These are phyloP conservation scores for Lithosia quadra DNA, from an alignment of 2,888 invertebrate genomes.

Conservation along the genomic window DNA sequence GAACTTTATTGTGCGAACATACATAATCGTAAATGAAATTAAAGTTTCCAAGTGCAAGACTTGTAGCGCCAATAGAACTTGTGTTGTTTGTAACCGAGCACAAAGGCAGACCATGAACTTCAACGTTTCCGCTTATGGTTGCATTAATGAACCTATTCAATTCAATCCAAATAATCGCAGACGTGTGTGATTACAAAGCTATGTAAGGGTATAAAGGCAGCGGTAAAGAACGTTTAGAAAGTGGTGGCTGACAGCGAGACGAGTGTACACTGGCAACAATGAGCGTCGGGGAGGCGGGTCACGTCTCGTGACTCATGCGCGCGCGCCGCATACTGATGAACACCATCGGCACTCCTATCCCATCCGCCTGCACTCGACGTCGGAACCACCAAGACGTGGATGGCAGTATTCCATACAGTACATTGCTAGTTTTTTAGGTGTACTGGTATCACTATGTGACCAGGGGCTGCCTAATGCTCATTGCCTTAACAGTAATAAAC, in stretches of 20 bases:
- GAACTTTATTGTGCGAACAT: not conserved
- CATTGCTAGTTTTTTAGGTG: constrained; percentile 37
- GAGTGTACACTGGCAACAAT: constrained; percentile 61
- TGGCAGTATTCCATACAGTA: constrained; percentile 46
- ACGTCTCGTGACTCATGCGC: constrained; percentile 70
- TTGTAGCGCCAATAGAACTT: constrained; percentile 11
- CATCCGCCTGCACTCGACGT: constrained; percentile 41
- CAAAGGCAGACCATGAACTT: constrained; percentile 16
- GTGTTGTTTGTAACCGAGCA: constrained; percentile 9
- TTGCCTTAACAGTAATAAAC: constrained; percentile 11
- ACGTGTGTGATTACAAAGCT: constrained; percentile 54
- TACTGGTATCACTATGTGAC: constrained; percentile 22
- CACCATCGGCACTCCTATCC: constrained; percentile 54
- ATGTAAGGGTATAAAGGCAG: constrained; percentile 58
- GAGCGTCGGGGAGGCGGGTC: constrained; percentile 68
- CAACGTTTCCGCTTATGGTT: constrained; percentile 29
- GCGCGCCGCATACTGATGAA: constrained; percentile 77
- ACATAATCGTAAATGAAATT: constrained; percentile 3
- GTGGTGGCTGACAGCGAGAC: constrained; percentile 62
- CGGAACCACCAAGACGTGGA: constrained; percentile 47
- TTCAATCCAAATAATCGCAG: constrained; percentile 43
- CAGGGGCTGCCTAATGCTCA: constrained; percentile 34
- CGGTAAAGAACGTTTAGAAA: constrained; percentile 62
- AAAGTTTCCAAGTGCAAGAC: constrained; percentile 21
- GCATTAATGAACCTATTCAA: constrained; percentile 47